A percentile compares a stretch with the other conserved stretches of the same genome.
phyloP scores from a whole-genome alignment of 1,140 invertebrate species.

The Bombus balteatus region DNA sequence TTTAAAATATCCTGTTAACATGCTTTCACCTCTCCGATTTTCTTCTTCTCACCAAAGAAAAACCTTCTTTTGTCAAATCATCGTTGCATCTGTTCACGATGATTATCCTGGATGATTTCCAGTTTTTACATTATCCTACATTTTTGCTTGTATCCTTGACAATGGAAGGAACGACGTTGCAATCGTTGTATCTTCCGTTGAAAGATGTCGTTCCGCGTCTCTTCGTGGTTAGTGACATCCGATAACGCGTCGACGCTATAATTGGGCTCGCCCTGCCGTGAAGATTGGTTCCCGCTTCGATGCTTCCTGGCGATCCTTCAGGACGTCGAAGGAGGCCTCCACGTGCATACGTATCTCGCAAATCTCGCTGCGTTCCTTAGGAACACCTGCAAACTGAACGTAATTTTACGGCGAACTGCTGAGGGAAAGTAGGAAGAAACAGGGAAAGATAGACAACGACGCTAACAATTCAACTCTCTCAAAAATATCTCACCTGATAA shows the following conservation, averaged over 20 bases:
- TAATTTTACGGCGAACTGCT: slow-evolving; percentile 67
- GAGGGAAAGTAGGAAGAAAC: background rate
- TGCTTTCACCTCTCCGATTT: too few relatives aligned
- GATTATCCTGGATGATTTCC: background rate
- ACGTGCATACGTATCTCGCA: too few relatives aligned
- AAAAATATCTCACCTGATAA: background rate
- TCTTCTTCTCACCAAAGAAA: background rate
- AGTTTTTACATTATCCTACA: background rate
- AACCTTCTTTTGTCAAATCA: background rate
- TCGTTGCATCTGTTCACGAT: background rate
- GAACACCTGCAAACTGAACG: background rate
- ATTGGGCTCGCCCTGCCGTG: slow-evolving; percentile 23
- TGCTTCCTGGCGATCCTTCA: background rate
- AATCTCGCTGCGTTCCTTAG: background rate
- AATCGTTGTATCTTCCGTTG: background rate
- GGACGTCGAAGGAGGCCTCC: background rate
- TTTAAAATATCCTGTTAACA: too few relatives aligned
- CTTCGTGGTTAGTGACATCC: slow-evolving; percentile 27
- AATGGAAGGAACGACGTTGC: background rate
- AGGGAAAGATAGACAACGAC: slow-evolving; percentile 65
- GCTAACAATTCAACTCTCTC: background rate
- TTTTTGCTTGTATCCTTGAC: background rate
- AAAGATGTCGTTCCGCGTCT: background rate
- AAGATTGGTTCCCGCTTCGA: slow-evolving; percentile 16
- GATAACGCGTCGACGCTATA: slow-evolving; percentile 41